Percentiles rank a stretch among this genome's conserved stretches.
phyloP scores from a whole-genome alignment of 2,888 invertebrate species.

The Dolichopus griseipennis region DNA sequence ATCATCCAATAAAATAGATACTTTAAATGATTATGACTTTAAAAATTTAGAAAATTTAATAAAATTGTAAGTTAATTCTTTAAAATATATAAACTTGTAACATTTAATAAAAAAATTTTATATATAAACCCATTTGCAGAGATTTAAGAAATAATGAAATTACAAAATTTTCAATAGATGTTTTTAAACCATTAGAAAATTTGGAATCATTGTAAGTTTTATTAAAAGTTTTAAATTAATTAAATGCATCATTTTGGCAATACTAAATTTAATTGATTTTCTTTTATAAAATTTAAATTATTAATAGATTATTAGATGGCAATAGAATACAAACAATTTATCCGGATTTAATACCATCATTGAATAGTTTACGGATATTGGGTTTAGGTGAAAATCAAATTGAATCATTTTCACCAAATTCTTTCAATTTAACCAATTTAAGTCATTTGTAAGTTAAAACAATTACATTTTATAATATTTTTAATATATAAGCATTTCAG shows the following conservation, averaged over 20 bases:
- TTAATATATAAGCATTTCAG: constrained; percentile 36
- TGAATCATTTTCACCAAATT: constrained; percentile 32
- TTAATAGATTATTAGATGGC: constrained; percentile 39
- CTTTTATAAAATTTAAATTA: no score
- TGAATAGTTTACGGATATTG: constrained; percentile 40
- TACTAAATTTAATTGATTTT: no score
- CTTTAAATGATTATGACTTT: constrained; percentile 31
- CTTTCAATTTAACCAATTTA: constrained; percentile 39
- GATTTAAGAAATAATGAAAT: constrained; percentile 47
- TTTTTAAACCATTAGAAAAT: constrained; percentile 40
- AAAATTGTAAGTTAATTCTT: constrained; percentile 33
- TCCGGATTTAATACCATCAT: constrained; percentile 37
- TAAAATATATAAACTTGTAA: not conserved
- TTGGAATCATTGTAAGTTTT: constrained; percentile 44
- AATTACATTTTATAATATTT: not conserved
- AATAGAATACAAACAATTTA: constrained; percentile 39
- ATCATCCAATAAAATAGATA: constrained; percentile 34
- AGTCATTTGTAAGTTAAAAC: constrained; percentile 44
- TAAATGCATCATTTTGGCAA: not conserved
- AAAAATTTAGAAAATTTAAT: constrained; percentile 30
- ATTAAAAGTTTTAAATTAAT: constrained; percentile 22
- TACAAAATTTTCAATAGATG: constrained; percentile 33
- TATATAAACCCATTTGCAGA: constrained; percentile 29
- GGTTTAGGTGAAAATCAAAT: constrained; percentile 46
- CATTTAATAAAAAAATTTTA: no score